phyloP scores from a whole-genome alignment of 2,797 vertebrate species.

The Meda fulgida region DNA sequence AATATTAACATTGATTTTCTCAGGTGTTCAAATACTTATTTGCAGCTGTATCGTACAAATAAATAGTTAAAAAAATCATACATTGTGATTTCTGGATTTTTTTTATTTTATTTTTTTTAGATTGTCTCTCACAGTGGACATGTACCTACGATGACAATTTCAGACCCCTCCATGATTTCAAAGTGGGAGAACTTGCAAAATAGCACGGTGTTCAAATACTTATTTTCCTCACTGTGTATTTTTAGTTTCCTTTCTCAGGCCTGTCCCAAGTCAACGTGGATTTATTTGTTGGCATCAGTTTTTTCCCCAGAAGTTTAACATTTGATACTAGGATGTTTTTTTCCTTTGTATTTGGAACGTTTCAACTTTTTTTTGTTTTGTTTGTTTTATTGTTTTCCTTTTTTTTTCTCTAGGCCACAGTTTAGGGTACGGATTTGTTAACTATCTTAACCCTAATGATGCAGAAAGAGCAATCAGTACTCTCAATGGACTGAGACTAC shows the following conservation, averaged over 20 bases:
- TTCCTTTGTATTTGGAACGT: conserved; percentile 76
- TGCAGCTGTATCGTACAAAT: too few relatives aligned
- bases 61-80: too few relatives aligned
- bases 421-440: conserved; percentile 99
- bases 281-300: conserved; percentile 65
- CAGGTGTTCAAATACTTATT: too few relatives aligned
- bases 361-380: conserved; percentile 62
- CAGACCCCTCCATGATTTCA: too few relatives aligned
- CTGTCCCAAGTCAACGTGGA: conserved; percentile 10
- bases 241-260: conserved; percentile 17
- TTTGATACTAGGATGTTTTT: conserved; percentile 68
- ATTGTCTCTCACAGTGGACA: too few relatives aligned
- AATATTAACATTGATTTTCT: too few relatives aligned
- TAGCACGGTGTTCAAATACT: too few relatives aligned
- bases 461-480: conserved; percentile 99
- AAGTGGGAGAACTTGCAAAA: too few relatives aligned
- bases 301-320: conserved; percentile 73
- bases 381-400: conserved; percentile 68
- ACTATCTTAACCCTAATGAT: conserved; percentile 98
- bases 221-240: too few relatives aligned
- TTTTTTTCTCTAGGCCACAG: conserved; percentile 85
- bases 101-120: too few relatives aligned
- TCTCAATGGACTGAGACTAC: conserved; percentile 98
- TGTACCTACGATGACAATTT: too few relatives aligned
- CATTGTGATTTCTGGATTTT: too few relatives aligned